Evolutionary conservation across 2,888 invertebrate species (phyloP).

Genomic region (Catocala fraxini): DNA sequence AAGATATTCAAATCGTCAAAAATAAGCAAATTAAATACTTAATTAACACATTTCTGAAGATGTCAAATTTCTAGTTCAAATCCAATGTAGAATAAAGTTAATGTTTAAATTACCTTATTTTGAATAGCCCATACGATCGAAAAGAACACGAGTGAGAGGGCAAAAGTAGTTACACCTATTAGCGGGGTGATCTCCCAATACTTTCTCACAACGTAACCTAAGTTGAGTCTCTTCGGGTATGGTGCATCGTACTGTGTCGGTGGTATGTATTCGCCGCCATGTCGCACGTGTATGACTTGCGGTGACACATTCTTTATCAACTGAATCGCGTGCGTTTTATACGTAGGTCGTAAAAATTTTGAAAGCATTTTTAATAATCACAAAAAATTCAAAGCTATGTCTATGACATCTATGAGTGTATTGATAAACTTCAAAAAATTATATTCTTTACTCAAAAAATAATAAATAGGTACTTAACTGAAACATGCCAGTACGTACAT

Average conservation of each 20-base stretch:
- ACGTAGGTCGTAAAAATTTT: conserved; percentile 58
- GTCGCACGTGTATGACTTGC: conserved; percentile 28
- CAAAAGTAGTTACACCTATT: conserved; percentile 54
- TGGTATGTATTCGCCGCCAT: conserved; percentile 57
- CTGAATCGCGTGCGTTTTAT: conserved; percentile 29
- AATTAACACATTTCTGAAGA: too few relatives aligned
- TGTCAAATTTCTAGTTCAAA: too few relatives aligned
- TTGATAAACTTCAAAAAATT: conserved; percentile 1
- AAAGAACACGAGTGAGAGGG: conserved; percentile 45
- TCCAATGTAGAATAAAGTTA: too few relatives aligned
- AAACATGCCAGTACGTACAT: neutral
- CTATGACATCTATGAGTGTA: neutral
- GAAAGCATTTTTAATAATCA: conserved; percentile 56
- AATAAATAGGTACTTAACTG: neutral
- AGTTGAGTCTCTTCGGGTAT: conserved; percentile 56
- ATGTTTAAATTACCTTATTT: conserved; percentile 65
- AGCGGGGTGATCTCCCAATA: conserved; percentile 78
- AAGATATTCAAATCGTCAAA: too few relatives aligned
- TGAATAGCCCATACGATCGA: conserved; percentile 60
- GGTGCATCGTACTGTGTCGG: conserved; percentile 73
- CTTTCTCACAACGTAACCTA: conserved; percentile 56
- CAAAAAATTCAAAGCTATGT: neutral
- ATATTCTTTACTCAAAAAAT: conserved; percentile 11
- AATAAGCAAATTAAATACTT: too few relatives aligned
- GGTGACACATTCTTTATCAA: conserved; percentile 32